A percentile compares a stretch with the other conserved stretches of the same genome.
These are phyloP conservation scores for Parnassius smintheus DNA, from an alignment of 2,888 invertebrate species.

Conservation along the genomic window DNA sequence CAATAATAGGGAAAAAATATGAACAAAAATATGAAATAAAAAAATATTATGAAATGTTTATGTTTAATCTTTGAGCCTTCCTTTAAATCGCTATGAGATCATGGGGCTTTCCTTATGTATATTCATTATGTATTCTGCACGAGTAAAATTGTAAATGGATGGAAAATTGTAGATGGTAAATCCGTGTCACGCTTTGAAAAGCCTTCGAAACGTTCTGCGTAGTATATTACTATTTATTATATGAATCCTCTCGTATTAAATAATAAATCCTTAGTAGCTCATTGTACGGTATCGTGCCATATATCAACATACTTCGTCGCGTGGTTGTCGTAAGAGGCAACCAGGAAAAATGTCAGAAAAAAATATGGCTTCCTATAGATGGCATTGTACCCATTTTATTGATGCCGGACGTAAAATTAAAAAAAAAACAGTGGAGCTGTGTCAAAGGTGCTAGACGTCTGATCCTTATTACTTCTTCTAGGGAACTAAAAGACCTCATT, in stretches of 20 bases:
- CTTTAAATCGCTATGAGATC: background rate
- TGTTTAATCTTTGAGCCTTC: background rate
- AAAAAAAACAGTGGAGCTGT: no score
- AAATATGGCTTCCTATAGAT: background rate
- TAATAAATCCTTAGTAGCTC: background rate
- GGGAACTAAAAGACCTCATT: background rate
- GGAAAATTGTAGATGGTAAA: no score
- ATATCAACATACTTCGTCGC: background rate
- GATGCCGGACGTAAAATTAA: no score
- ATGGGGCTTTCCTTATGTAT: background rate
- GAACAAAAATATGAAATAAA: no score
- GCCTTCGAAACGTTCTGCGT: background rate
- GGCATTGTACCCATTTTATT: no score
- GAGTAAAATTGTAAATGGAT: conserved; percentile 12
- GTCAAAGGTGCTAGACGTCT: no score
- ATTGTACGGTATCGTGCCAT: background rate
- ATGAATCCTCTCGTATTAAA: background rate
- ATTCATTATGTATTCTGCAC: conserved; percentile 8
- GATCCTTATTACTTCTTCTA: no score
- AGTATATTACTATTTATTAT: background rate
- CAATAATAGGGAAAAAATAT: no score
- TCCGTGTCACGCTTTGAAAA: conserved; percentile 12
- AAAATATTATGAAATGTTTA: no score
- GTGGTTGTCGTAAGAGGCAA: no score
- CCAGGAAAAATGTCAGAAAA: no score